phyloP scores from a whole-genome alignment of 2,113 vertebrate genomes.

The Physeter macrocephalus region DNA sequence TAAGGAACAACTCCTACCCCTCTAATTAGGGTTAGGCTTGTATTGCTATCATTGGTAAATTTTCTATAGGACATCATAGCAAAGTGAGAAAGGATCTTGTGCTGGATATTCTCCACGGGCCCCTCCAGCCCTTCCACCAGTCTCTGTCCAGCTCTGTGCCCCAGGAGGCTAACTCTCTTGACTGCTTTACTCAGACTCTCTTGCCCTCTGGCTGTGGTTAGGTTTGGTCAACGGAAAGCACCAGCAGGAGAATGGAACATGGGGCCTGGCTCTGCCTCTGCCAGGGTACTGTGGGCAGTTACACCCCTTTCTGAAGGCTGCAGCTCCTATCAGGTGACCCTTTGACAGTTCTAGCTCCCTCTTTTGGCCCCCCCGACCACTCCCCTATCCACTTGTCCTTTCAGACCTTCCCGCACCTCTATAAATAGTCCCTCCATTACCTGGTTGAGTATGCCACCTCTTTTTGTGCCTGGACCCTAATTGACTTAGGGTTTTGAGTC shows the following conservation, averaged over 20 bases:
- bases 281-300: neutral
- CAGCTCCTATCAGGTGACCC: neutral
- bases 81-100: neutral
- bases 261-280: neutral
- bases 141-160: neutral
- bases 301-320: neutral
- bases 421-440: neutral
- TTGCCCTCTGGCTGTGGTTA: neutral
- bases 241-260: neutral
- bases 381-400: neutral
- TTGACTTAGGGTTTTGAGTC: neutral
- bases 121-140: neutral
- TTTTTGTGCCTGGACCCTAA: neutral
- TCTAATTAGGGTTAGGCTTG: neutral
- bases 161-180: neutral
- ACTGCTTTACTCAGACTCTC: neutral
- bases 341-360: neutral
- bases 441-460: neutral
- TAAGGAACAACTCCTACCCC: neutral
- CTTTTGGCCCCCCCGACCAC: neutral
- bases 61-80: neutral
- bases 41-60: neutral
- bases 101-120: neutral
- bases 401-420: neutral
- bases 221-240: neutral